Percentiles rank a stretch among this genome's conserved stretches.
Evolutionary conservation across 2,113 vertebrate species (phyloP).

Genomic region (Eudyptes chrysolophus): DNA sequence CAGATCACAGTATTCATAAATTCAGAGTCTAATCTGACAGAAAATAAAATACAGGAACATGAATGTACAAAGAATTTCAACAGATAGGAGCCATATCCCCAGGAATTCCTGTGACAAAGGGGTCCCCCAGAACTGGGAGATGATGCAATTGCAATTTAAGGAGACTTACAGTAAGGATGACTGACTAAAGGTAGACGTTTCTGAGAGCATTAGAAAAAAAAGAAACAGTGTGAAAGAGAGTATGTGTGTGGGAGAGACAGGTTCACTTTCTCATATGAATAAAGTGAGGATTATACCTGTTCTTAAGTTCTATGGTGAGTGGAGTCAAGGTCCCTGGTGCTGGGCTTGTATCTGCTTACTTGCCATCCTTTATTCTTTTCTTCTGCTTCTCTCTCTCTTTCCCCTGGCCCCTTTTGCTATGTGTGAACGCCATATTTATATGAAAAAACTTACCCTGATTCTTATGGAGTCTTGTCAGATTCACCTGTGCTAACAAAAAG

Average conservation of each 20-base stretch:
- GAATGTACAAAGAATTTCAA: not conserved
- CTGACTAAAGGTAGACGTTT: not conserved
- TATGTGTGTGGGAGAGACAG: not conserved
- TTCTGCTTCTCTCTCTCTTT: not conserved
- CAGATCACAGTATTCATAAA: not conserved
- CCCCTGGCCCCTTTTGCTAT: not conserved
- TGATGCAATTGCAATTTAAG: not conserved
- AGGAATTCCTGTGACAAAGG: not conserved
- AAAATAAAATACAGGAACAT: not conserved
- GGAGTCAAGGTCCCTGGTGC: not conserved
- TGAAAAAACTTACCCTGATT: not conserved
- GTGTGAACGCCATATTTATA: not conserved
- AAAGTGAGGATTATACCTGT: not conserved
- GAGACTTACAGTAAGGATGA: not conserved
- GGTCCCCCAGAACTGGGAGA: not conserved
- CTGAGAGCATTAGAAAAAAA: not conserved
- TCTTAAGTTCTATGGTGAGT: not conserved
- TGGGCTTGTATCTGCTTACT: not conserved
- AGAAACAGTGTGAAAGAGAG: not conserved
- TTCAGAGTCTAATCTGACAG: not conserved
- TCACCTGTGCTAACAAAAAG: not conserved
- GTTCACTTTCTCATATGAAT: not conserved
- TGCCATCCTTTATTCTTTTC: not conserved
- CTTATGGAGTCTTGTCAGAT: not conserved
- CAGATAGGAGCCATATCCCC: not conserved